Percentiles rank a stretch among this genome's conserved stretches.
Evolutionary conservation across 2,113 vertebrate species (phyloP).

Genomic region (Agapornis roseicollis): DNA sequence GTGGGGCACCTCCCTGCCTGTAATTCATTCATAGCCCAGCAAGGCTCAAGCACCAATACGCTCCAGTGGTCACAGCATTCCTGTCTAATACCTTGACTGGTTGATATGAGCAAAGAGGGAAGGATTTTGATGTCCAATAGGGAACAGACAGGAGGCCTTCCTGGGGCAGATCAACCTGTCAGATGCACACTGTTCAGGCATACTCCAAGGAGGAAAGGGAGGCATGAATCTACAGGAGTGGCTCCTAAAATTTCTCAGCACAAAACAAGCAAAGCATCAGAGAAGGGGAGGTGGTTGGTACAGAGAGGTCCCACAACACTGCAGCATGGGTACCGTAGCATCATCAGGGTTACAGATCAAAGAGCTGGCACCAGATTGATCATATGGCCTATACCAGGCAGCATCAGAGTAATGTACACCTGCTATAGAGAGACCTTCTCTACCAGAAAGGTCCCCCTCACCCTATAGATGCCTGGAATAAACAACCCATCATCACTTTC

Average conservation of each 20-base stretch:
- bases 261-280: neutral
- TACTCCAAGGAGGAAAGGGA: neutral
- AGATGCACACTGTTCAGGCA: neutral
- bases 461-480: neutral
- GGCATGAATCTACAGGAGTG: neutral
- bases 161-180: neutral
- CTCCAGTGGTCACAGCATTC: neutral
- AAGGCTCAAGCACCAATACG: accelerated
- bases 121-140: neutral
- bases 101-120: neutral
- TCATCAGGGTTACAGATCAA: neutral
- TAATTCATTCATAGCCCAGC: neutral
- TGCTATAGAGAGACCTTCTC: neutral
- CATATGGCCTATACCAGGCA: neutral
- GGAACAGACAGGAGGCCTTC: neutral
- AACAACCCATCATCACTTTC: neutral
- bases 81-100: neutral
- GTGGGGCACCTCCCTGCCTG: neutral
- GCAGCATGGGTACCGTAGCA: neutral
- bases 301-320: neutral
- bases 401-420: neutral
- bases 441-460: neutral
- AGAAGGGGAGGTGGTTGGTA: neutral
- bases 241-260: neutral
- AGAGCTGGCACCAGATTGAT: neutral